Evolutionary conservation across 2,888 invertebrate species (phyloP), one percentile per base, ranked within the genome.

Genomic region (Drosophila atripex): DNA sequence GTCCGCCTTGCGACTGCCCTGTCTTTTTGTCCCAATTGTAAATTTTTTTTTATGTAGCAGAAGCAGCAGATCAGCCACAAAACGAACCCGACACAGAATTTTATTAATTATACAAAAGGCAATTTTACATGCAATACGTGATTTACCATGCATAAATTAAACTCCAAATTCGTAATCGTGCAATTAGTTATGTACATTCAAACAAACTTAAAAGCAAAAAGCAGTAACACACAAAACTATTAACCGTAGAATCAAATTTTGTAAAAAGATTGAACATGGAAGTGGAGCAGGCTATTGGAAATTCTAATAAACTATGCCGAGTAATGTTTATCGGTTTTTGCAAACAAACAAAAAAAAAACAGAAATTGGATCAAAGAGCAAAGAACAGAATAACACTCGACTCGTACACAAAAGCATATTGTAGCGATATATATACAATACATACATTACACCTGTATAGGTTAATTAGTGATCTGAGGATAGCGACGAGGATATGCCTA

Each of bases 51-150:
- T 66, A 53, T 60, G n/a, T 21, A 47, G 32, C 41, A 72, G 54
- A 38, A 61, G 58, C 52, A 68, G 69, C 63, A 59, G 30, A 41
- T 47, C 18, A 69, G 32, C 46, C 46, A 16, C 18, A 25, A 41
- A 38, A 49, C 3, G 12, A 41, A 46, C 41, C 41, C 41, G 30
- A 35, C 45, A 50, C 32, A 63, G 52, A 41, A 66, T 32, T 59
- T 14, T 7, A 47, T 57, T 69, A 66, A 47, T 47, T 65, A 59
- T 63, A 56, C 47, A 64, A 51, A 68, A 55, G 55, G 47, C 65
- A 71, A 65, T 61, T 55, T 71, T 66, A 71, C 72, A 71, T 77
- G 80, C 72, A 76, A 79, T 71, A 77, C 64, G 77, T 78, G 75
- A 79, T 71, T 77, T 71, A 78, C 70, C 9, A 76, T 74, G 76